Conservation (phyloP, 2,888 invertebrate genomes). For the Hyposoter dolosus region DNA sequence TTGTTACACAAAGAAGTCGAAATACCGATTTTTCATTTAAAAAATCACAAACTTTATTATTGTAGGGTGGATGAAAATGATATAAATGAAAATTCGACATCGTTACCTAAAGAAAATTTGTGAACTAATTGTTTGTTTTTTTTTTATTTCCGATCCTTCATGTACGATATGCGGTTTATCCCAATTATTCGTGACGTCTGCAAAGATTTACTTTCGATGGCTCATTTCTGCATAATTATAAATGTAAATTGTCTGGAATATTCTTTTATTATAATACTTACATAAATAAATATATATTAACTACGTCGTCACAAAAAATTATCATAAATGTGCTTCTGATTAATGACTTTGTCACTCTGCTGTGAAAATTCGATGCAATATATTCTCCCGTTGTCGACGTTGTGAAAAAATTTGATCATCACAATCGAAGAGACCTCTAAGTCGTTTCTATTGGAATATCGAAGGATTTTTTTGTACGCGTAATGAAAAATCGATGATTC, state of each 20-base stretch:
- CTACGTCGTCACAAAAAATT: constrained; percentile 2
- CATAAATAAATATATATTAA: constrained; percentile 18
- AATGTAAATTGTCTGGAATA: background rate
- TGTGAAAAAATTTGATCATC: background rate
- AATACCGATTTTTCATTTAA: constrained; percentile 12
- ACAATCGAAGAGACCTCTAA: background rate
- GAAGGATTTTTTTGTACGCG: background rate
- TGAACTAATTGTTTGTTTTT: background rate
- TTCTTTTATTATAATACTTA: constrained; percentile 11
- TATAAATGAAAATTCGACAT: constrained; percentile 2
- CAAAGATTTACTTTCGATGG: background rate
- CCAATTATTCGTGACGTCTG: constrained; percentile 1
- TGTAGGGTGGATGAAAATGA: background rate
- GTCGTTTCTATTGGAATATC: constrained; percentile 9
- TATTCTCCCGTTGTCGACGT: background rate
- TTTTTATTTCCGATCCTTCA: background rate
- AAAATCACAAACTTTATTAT: constrained; percentile 1
- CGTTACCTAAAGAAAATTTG: background rate
- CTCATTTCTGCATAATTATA: constrained; percentile 8
- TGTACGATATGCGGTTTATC: background rate
- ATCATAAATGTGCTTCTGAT: constrained; percentile 7
- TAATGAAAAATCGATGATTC: constrained; percentile 1
- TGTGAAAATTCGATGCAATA: constrained; percentile 9
- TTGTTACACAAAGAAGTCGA: background rate
- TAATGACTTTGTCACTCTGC: background rate